Base-by-base conservation (phyloP, 2,113 vertebrate genomes). In the Vicugna pacos region DNA sequence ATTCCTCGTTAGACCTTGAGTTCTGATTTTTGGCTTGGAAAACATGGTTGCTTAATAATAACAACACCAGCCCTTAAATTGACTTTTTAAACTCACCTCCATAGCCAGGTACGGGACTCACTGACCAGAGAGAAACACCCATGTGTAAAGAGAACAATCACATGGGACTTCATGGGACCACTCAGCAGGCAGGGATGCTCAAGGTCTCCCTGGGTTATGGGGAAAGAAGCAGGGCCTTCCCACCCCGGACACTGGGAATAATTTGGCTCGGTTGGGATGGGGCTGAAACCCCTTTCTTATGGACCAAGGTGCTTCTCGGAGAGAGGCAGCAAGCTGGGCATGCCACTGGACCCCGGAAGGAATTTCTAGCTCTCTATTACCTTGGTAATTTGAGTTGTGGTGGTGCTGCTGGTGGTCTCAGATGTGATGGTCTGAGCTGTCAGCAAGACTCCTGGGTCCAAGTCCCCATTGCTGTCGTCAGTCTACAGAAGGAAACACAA, bases 341-440 rank as follows among this genome's bases (percentile, higher is more conserved):
- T 1, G 22, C 30, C 46, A 8, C 52, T 52, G 46, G 60, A 15
- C 26, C 90, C 87, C 35, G 38, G 62, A 35, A 28, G 20, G 48
- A 65, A 60, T 32, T 19, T 24, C 69, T 16, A 69, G 52, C 67
- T n/a, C 52, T 54, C 42, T 60, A 56, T 98, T 98, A 99, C 99
- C 99, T 99, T 99, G 52, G 99, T 99, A 96, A 99, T 99, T 98
- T 99, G 99, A n/a, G 99, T 99, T 69, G 99, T 99, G 97, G 99
- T 99, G 91, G 99, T 99, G 97, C 99, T 99, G 98, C 99, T 99
- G 96, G 99, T 99, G 85, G 99, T 99, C 98, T 99, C 99, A 0
- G 99, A 99, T 52, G 99, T 99, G 98, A 99, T 99, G 98, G 99
- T 99, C 98, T 99, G 99, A 93, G 99, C 99, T 89, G 99, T 99